Evolutionary conservation across 2,797 vertebrate genomes (phyloP).

Genomic region (Eidolon dupreanum): DNA sequence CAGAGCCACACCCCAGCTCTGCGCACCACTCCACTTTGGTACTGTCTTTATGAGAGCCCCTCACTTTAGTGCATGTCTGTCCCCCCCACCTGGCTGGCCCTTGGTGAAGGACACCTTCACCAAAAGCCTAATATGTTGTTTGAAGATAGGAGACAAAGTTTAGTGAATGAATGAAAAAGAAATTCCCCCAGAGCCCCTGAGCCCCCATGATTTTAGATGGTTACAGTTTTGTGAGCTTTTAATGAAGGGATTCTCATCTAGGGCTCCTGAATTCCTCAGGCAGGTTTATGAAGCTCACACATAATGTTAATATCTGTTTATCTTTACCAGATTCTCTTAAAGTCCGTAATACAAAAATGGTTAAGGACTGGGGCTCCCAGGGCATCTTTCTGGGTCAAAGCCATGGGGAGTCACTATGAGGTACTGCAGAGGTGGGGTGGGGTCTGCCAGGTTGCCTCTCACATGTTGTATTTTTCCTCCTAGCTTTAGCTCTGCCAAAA

Average conservation of each 20-base stretch:
- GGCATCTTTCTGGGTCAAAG: not conserved
- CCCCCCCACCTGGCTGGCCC: not conserved
- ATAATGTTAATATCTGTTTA: not conserved
- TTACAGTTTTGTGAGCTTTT: not conserved
- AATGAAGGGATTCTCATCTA: not conserved
- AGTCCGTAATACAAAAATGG: not conserved
- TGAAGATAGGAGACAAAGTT: not conserved
- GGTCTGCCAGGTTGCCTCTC: not conserved
- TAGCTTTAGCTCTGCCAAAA: slow-evolving; percentile 79
- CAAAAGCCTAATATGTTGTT: not conserved
- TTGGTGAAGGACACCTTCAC: not conserved
- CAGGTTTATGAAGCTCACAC: not conserved
- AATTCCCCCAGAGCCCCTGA: not conserved
- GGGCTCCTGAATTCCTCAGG: not conserved
- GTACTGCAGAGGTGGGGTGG: not conserved
- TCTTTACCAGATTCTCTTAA: not conserved
- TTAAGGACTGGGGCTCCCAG: not conserved
- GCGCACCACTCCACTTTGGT: not conserved
- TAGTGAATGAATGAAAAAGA: not conserved
- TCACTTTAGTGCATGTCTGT: fast-evolving
- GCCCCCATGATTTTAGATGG: not conserved
- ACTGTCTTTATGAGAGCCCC: not conserved
- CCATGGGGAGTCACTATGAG: too few relatives aligned
- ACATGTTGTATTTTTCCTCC: slow-evolving; percentile 36
- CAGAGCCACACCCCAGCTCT: not conserved